Evolutionary conservation across 2,797 vertebrate genomes (phyloP).

Genomic region (Cheirogaleus major): DNA sequence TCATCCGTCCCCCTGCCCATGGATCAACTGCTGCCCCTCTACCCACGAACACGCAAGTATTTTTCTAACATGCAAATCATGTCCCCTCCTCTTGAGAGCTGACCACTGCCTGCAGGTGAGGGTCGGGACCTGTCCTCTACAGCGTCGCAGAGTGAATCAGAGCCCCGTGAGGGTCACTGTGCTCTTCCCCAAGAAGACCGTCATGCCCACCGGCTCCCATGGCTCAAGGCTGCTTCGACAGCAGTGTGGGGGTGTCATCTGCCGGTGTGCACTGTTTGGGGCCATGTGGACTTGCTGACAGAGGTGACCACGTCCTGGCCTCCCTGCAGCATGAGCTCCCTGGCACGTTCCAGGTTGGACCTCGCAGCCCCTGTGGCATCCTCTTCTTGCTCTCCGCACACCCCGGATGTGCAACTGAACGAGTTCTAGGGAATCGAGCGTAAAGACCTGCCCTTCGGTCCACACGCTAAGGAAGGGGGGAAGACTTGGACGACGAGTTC

Average conservation of each 20-base stretch:
- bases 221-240: background rate
- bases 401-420: background rate
- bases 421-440: background rate
- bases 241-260: background rate
- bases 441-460: background rate
- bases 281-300: background rate
- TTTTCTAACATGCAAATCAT: background rate
- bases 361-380: background rate
- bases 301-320: background rate
- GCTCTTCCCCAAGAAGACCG: background rate
- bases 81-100: background rate
- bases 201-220: background rate
- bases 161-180: rapidly evolving
- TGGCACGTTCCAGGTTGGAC: background rate
- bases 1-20: background rate
- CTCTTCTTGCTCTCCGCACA: background rate
- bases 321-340: background rate
- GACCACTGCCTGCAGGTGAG: background rate
- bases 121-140: background rate
- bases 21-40: background rate
- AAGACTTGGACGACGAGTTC: background rate
- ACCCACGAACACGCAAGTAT: background rate
- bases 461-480: background rate
- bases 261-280: background rate
- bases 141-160: background rate